phyloP scores from a whole-genome alignment of 23 tunicate species.

The Aplidium turbinatum region DNA sequence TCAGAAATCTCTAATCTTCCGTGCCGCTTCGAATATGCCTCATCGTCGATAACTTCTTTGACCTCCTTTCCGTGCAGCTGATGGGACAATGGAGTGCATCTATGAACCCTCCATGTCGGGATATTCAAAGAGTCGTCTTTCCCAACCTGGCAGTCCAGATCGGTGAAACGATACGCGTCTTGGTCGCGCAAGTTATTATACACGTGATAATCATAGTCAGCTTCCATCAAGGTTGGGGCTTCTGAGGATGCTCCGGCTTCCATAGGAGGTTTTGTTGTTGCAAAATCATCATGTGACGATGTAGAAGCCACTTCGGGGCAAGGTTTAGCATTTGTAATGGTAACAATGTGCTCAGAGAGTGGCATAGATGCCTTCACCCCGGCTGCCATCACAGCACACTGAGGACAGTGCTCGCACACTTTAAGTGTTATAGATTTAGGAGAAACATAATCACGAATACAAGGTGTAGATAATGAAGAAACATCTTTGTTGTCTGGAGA shows the following conservation, averaged over 20 bases:
- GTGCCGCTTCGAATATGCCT: slow-evolving; percentile 49
- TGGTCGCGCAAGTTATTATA: no score
- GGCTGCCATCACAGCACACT: slow-evolving; percentile 56
- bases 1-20: slow-evolving; percentile 62
- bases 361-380: slow-evolving; percentile 36
- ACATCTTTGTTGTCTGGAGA: slow-evolving; percentile 29
- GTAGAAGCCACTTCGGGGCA: no score
- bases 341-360: neutral
- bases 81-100: slow-evolving; percentile 1
- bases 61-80: neutral
- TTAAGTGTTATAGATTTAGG: slow-evolving; percentile 38
- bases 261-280: no score
- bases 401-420: slow-evolving; percentile 77
- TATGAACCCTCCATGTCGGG: slow-evolving; percentile 17
- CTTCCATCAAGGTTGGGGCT: no score
- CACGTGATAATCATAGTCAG: no score
- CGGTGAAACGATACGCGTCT: slow-evolving; percentile 21
- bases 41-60: slow-evolving; percentile 52
- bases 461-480: slow-evolving; percentile 1
- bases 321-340: no score
- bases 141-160: neutral
- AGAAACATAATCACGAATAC: neutral
- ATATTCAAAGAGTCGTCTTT: slow-evolving; percentile 6
- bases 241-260: no score
- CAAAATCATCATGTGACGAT: no score